Evolutionary conservation across 2,888 invertebrate species (phyloP), one percentile per base, ranked within the genome.

Genomic region (Synanthedon tipuliformis): DNA sequence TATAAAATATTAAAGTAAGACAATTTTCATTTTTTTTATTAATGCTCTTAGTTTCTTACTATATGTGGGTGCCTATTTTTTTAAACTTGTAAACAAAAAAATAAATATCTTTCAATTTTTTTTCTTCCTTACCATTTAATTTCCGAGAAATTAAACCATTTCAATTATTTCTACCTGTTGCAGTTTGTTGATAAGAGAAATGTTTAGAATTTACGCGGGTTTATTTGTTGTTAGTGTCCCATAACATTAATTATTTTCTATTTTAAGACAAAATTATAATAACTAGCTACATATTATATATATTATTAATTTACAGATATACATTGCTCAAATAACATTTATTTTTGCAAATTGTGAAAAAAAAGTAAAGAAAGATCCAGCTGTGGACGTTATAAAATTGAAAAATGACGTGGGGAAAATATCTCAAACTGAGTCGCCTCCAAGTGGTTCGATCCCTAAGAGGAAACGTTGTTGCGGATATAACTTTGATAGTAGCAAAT

Each of bases 401-500:
- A 34, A 34, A 3, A 1, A 3, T 34, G 34, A 34, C 34, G 10
- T 34, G 10, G 34, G 10, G 34, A 34, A 34, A 10, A 34, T 3
- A 8, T 34, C 34, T 34, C 34, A 34, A 10, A 34, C 8, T 34
- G 13, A 12, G 45, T 3, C 45, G 12, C 5, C 45, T 13, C 4
- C n/a, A 3, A 15, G 45, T 13, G 45, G 4, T 5, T 23, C 23
- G 23, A 45, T 8, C 1, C 45, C n/a, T 13, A 45, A 15, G 16
- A 61, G 64, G 50, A 76, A 61, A 4, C 34, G 34, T 10, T 84
- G 84, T 55, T 82, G 82, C 54, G 81, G 82, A 0, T 84, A 85
- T 52, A 66, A 78, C 34, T 83, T 80, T 53, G 71, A 83, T 49
- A 63, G 74, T 48, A 68, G 53, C 10, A 48, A 69, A 13, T 84